A percentile compares a stretch with the other conserved stretches of the same genome.
Evolutionary conservation across 2,113 vertebrate species (phyloP).

Genomic region (Delphinapterus leucas): DNA sequence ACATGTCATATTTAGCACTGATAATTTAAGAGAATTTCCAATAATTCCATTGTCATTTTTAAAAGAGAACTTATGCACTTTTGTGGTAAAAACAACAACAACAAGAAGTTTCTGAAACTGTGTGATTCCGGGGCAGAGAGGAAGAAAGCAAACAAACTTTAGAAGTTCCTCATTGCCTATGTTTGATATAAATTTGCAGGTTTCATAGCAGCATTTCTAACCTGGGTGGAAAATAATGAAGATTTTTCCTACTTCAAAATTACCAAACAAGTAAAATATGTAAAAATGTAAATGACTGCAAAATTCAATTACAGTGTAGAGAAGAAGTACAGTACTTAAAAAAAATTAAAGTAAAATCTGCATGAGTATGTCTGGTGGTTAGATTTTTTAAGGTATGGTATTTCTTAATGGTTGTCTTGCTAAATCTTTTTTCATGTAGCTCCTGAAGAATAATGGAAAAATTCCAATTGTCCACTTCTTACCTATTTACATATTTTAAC

Average conservation of each 20-base stretch:
- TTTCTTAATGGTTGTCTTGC: neutral
- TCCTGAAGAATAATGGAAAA: neutral
- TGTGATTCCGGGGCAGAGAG: neutral
- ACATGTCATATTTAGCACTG: neutral
- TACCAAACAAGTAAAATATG: neutral
- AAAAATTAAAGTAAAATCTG: neutral
- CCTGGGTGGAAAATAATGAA: neutral
- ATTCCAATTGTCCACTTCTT: neutral
- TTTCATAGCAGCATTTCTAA: neutral
- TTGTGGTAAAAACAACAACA: neutral
- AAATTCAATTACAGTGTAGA: neutral
- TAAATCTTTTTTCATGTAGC: neutral
- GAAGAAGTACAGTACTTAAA: neutral
- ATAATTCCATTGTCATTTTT: neutral
- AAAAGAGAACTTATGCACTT: neutral
- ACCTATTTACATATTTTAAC: neutral
- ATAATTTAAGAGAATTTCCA: neutral
- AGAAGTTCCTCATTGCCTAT: neutral
- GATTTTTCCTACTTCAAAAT: neutral
- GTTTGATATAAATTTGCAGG: neutral
- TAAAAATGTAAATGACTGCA: neutral
- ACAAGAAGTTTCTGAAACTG: neutral
- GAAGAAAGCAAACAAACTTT: neutral
- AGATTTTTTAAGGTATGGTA: neutral
- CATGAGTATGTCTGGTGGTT: neutral